These are phyloP conservation scores for Rhabdophis nuchalis DNA, from an alignment of 2,797 vertebrate species.

Conservation along the genomic window DNA sequence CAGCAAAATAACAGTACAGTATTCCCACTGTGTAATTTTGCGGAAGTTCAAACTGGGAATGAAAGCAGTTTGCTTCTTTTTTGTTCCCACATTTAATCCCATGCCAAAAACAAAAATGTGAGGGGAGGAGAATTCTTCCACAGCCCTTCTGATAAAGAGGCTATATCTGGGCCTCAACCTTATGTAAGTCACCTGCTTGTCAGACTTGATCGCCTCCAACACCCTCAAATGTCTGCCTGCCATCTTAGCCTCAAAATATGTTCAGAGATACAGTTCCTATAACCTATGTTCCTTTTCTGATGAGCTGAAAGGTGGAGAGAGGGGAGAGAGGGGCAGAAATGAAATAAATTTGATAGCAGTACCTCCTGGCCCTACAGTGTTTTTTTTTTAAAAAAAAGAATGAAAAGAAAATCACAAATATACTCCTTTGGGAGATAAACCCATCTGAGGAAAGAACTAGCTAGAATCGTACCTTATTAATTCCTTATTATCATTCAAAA, in stretches of 20 bases:
- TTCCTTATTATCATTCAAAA: neutral
- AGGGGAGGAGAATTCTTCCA: neutral
- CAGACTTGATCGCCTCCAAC: neutral
- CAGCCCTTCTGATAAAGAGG: neutral
- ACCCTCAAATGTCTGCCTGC: neutral
- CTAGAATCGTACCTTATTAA: neutral
- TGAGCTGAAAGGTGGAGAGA: neutral
- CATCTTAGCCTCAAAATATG: neutral
- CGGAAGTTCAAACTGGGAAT: neutral
- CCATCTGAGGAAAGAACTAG: neutral
- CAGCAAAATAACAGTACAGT: neutral
- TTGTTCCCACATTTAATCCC: neutral
- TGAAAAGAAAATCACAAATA: neutral
- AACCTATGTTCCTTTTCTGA: neutral
- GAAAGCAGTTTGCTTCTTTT: neutral
- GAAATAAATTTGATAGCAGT: neutral
- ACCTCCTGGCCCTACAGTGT: neutral
- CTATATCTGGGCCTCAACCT: neutral
- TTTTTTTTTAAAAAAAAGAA: neutral
- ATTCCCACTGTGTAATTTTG: neutral
- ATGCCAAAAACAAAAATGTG: neutral
- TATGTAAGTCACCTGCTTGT: neutral
- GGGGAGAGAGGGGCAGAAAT: neutral
- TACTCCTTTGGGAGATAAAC: neutral
- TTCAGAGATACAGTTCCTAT: neutral